These are phyloP conservation scores for Napeogenes inachia DNA, from an alignment of 2,888 invertebrate genomes.

Conservation along the genomic window DNA sequence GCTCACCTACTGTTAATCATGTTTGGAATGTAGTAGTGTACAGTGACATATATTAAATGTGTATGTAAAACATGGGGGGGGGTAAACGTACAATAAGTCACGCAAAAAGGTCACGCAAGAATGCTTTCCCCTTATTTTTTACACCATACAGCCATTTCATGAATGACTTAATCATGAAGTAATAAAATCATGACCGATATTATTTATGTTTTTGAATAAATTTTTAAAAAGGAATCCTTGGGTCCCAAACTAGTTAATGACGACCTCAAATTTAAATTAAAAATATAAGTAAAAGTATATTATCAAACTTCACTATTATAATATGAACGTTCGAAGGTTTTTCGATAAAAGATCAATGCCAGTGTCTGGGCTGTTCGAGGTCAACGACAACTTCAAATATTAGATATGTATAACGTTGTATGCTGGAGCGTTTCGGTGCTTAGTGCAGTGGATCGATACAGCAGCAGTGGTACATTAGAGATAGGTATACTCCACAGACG, in stretches of 20 bases:
- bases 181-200: not conserved
- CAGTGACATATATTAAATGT: slow-evolving; percentile 54
- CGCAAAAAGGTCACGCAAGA: slow-evolving; percentile 63
- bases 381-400: slow-evolving; percentile 27
- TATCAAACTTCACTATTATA: not conserved
- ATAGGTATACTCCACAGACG: slow-evolving; percentile 60
- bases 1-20: too few species aligned
- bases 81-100: slow-evolving; percentile 48
- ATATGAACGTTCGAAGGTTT: slow-evolving; percentile 19
- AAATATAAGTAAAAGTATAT: slow-evolving; percentile 5
- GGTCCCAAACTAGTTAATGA: not conserved
- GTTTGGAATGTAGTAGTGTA: slow-evolving; percentile 47
- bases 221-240: not conserved
- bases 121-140: slow-evolving; percentile 58
- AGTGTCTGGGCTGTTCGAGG: slow-evolving; percentile 32
- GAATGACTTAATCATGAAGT: slow-evolving; percentile 48
- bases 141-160: slow-evolving; percentile 43
- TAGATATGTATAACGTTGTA: slow-evolving; percentile 28
- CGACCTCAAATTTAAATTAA: slow-evolving; percentile 9
- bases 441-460: slow-evolving; percentile 70
- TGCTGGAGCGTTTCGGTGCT: slow-evolving; percentile 42
- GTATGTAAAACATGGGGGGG: slow-evolving; percentile 40
- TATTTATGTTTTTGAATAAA: not conserved
- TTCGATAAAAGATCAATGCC: slow-evolving; percentile 35
- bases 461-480: slow-evolving; percentile 53